Evolutionary conservation across 2,888 invertebrate species (phyloP).

Genomic region (Acanthosoma haemorrhoidale): DNA sequence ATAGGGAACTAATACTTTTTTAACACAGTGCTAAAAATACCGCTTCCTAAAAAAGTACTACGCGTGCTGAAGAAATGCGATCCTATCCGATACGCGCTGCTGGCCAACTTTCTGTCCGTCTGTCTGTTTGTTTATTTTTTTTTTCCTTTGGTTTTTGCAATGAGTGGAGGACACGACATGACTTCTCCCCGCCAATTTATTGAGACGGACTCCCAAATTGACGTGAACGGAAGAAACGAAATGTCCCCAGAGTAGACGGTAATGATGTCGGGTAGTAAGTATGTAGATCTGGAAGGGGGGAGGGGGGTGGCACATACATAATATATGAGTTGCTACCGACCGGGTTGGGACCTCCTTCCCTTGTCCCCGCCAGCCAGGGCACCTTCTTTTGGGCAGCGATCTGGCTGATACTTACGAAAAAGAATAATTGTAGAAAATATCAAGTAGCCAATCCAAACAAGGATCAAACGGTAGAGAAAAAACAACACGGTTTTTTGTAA

Average conservation of each 20-base stretch:
- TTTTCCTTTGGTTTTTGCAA: neutral
- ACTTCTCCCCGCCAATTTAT: neutral
- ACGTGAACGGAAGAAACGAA: constrained; percentile 5
- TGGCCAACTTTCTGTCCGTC: too few relatives aligned
- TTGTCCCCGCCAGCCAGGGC: too few relatives aligned
- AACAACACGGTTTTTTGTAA: too few relatives aligned
- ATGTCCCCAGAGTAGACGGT: neutral
- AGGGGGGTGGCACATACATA: constrained; percentile 1
- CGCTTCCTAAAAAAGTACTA: too few relatives aligned
- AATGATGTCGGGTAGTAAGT: constrained; percentile 1
- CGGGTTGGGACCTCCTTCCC: neutral
- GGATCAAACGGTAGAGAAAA: too few relatives aligned
- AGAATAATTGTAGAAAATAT: too few relatives aligned
- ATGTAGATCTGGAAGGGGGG: too few relatives aligned
- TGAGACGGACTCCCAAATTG: constrained; percentile 19
- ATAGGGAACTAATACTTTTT: too few relatives aligned
- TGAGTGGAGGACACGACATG: neutral
- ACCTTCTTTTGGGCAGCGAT: too few relatives aligned
- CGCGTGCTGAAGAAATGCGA: too few relatives aligned
- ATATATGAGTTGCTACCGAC: neutral
- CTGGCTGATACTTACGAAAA: too few relatives aligned
- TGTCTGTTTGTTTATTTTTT: neutral
- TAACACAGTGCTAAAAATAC: neutral
- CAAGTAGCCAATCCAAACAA: too few relatives aligned
- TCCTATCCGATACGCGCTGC: neutral